Evolutionary conservation across 1,140 invertebrate genomes (phyloP).

Genomic region (Parasteatoda tepidariorum): DNA sequence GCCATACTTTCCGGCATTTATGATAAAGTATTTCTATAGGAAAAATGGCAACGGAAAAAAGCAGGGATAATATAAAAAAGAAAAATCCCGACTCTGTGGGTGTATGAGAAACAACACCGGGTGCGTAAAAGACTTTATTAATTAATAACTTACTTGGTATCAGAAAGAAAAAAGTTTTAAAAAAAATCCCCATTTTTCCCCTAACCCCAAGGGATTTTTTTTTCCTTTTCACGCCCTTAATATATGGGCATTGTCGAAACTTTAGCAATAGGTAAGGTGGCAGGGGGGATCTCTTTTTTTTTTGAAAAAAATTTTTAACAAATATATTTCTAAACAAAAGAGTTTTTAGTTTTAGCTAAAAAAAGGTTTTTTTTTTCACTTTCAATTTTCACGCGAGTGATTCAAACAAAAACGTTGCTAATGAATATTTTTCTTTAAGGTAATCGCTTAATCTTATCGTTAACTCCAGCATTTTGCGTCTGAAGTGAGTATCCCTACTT

Average conservation of each 20-base stretch:
- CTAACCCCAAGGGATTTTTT: conserved; percentile 3
- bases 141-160: conserved; percentile 56
- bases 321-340: conserved; percentile 51
- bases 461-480: conserved; percentile 37
- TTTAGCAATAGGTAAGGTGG: background rate
- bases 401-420: conserved; percentile 48
- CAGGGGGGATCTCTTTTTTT: conserved; percentile 1
- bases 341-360: background rate
- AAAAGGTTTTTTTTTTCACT: conserved; percentile 9
- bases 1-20: conserved; percentile 4
- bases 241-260: conserved; percentile 38
- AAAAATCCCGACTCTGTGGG: conserved; percentile 1
- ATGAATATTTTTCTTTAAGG: conserved; percentile 57
- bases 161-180: conserved; percentile 12
- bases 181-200: background rate
- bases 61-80: background rate
- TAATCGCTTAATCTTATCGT: conserved; percentile 57
- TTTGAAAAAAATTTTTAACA: conserved; percentile 58
- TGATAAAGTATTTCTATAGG: conserved; percentile 46
- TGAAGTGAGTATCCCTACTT: conserved; percentile 21
- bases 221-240: conserved; percentile 11
- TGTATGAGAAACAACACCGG: conserved; percentile 46
- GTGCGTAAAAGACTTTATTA: conserved; percentile 55
- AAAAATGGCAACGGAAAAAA: conserved; percentile 9
- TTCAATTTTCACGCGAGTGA: background rate